Evolutionary conservation across 2,888 invertebrate species (phyloP).

Genomic region (Hetaerina titia): DNA sequence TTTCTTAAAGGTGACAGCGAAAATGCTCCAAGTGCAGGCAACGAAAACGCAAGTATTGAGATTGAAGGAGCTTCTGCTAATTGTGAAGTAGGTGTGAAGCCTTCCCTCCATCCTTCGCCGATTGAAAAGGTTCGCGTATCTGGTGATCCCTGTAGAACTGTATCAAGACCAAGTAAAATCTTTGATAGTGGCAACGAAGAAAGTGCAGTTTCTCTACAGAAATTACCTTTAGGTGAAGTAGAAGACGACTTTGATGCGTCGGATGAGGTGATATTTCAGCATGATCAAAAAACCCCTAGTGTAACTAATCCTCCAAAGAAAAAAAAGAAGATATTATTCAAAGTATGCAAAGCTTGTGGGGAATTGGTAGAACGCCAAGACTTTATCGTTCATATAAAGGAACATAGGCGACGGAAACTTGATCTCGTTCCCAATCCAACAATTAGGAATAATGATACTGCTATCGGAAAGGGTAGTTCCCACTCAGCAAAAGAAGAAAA

Average conservation of each 20-base stretch:
- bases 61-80: background rate
- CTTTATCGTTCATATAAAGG: constrained; percentile 25
- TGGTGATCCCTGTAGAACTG: background rate
- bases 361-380: constrained; percentile 20
- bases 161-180: background rate
- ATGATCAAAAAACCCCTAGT: background rate
- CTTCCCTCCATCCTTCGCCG: background rate
- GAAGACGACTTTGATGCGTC: constrained; percentile 53
- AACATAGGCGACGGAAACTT: constrained; percentile 12
- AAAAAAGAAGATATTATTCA: constrained; percentile 10
- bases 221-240: background rate
- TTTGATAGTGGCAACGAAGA: background rate
- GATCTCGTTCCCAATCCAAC: background rate
- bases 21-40: background rate
- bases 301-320: background rate
- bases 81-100: background rate
- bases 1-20: constrained; percentile 41
- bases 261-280: background rate
- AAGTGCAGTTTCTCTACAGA: background rate
- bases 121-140: background rate
- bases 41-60: background rate
- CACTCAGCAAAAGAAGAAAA: background rate
- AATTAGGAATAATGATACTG: background rate
- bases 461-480: background rate
- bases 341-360: constrained; percentile 50